Base-by-base conservation (phyloP, 2,888 invertebrate genomes). In the Micoletzkya japonica region DNA sequence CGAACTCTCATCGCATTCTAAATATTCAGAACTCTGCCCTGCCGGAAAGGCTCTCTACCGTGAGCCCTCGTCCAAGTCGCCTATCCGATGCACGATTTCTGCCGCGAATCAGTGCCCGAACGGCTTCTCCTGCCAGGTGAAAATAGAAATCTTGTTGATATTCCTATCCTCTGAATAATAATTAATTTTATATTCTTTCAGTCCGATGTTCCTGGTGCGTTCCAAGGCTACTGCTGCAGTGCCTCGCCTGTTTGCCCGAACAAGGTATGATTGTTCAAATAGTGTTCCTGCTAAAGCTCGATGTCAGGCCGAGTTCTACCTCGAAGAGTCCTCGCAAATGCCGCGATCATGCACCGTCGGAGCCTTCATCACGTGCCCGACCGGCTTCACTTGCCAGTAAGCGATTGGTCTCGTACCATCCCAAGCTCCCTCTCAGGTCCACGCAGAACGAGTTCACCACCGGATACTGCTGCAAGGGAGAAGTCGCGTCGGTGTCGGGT, bases 161-260 rank as follows among this genome's bases (percentile, higher is more conserved):
- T 24, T 30, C n/a, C n/a, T 34, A 26, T 30, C 39, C 28, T 24
- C 7, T 28, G 10, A 4, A 34, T 26, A 56, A 56, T 56, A 56
- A 14, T 7, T 28, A 7, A n/a, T n/a, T n/a, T n/a, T 59, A n/a
- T 39, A 74, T 20, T 20, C 10, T 44, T 44, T 44, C 44, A 84
- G 68, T 84, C 83, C 49, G 82, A 83, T 60, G 78, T 83, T 1
- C 77, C 81, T 36, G 81, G 82, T 17, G 83, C 84, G 14, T 83
- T 84, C 80, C 82, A 82, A 71, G 84, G 84, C n/a, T 82, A 83
- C 72, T 84, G 84, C 72, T 84, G 84, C 71, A 81, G 82, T 20
- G 77, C 79, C 50, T 77, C 77, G 44, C 76, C 80, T 70, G 72
- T 84, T 32, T 83, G 84, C 61, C 84, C 84, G 6, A 83, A 84